Evolutionary conservation across 2,113 vertebrate species (phyloP).

Genomic region (Rhinopomastus cyanomelas): DNA sequence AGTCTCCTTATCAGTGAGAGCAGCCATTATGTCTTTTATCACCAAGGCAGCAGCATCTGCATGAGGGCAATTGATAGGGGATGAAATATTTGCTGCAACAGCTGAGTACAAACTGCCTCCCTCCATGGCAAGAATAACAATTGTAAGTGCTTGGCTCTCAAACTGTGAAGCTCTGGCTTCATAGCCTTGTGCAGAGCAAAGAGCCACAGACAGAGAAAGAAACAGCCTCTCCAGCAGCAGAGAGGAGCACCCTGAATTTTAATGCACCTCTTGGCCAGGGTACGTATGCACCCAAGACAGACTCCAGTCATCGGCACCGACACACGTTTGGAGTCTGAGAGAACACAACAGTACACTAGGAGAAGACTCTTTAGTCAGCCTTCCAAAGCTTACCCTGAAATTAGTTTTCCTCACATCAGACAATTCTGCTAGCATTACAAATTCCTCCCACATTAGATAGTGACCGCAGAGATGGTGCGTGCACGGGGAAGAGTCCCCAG

Average conservation of each 20-base stretch:
- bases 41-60: not conserved
- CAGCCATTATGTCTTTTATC: constrained; percentile 57
- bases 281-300: rapidly evolving
- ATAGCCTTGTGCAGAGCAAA: not conserved
- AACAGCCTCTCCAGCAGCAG: not conserved
- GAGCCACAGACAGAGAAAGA: not conserved
- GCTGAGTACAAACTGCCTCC: constrained; percentile 10
- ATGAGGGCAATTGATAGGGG: constrained; percentile 17
- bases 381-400: not conserved
- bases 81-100: not conserved
- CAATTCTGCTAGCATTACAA: constrained; percentile 41
- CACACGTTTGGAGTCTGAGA: rapidly evolving
- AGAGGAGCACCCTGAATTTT: not conserved
- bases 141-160: not conserved
- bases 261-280: not conserved
- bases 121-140: not conserved
- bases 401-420: constrained; percentile 25
- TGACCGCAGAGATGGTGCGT: not conserved
- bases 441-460: constrained; percentile 56
- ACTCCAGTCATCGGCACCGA: not conserved
- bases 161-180: not conserved
- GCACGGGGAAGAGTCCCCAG: not conserved
- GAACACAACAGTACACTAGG: not conserved
- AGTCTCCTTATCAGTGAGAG: constrained; percentile 36
- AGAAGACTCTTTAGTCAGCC: not conserved